phyloP scores from a whole-genome alignment of 2,797 vertebrate genomes.

The Aulostomus chinensis region DNA sequence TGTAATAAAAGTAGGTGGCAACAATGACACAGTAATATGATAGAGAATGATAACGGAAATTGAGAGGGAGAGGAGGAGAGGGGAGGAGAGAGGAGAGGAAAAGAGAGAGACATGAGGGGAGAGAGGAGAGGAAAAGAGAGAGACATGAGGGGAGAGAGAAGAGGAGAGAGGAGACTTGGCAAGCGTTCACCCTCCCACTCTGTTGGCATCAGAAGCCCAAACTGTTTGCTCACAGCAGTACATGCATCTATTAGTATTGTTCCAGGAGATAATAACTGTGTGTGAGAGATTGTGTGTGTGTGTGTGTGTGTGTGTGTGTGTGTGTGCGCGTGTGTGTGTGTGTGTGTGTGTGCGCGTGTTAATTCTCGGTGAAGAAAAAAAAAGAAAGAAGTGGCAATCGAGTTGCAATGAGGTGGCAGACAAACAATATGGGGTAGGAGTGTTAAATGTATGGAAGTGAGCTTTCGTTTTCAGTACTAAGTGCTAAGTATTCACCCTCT shows the following conservation, averaged over 20 bases:
- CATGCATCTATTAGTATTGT: slow-evolving; percentile 78
- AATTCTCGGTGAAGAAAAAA: too few species aligned
- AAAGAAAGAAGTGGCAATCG: slow-evolving; percentile 39
- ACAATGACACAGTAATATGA: too few species aligned
- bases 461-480: slow-evolving; percentile 18
- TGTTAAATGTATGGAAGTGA: slow-evolving; percentile 10
- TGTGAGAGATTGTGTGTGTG: slow-evolving; percentile 11
- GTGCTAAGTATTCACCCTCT: slow-evolving; percentile 29
- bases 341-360: slow-evolving; percentile 20
- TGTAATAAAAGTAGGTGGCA: too few species aligned
- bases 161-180: slow-evolving; percentile 67
- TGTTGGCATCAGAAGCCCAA: slow-evolving; percentile 68
- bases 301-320: slow-evolving; percentile 21
- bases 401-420: slow-evolving; percentile 52
- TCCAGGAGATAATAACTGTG: slow-evolving; percentile 72
- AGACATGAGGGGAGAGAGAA: slow-evolving; percentile 13
- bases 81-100: slow-evolving; percentile 10
- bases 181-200: slow-evolving; percentile 69
- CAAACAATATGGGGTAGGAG: slow-evolving; percentile 35
- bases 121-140: background rate
- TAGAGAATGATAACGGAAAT: too few species aligned
- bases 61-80: background rate
- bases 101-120: too few species aligned
- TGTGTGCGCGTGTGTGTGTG: slow-evolving; percentile 13
- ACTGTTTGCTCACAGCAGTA: slow-evolving; percentile 77